phyloP scores from a whole-genome alignment of 2,888 invertebrate species.

The Drosophila atripex region DNA sequence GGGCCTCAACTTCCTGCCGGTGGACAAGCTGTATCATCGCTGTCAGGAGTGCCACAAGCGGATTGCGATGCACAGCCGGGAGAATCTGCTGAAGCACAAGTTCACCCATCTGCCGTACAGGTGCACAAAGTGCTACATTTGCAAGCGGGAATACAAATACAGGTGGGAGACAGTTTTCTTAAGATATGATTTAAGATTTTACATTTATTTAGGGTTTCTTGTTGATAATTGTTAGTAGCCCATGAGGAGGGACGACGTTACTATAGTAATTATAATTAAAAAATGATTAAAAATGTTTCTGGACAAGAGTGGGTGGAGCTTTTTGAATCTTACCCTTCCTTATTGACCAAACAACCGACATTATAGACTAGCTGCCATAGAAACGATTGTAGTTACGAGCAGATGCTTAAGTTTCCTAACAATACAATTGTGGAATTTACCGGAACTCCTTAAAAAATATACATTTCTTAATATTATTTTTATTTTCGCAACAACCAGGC shows the following conservation, averaged over 20 bases:
- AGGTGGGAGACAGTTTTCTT: constrained; percentile 24
- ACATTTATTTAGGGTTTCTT: too few species aligned
- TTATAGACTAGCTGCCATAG: not conserved
- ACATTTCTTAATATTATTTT: not conserved
- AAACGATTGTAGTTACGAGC: not conserved
- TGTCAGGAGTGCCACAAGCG: constrained; percentile 80
- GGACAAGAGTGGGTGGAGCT: too few species aligned
- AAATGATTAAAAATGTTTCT: too few species aligned
- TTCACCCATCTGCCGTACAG: constrained; percentile 80
- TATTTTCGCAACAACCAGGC: constrained; percentile 42
- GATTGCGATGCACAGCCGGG: constrained; percentile 81
- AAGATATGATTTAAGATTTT: too few species aligned
- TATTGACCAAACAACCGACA: not conserved
- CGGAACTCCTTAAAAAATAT: too few species aligned
- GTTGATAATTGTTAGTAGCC: too few species aligned
- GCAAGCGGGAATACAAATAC: constrained; percentile 80
- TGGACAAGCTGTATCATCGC: constrained; percentile 80
- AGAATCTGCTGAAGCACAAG: constrained; percentile 80
- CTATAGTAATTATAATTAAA: too few species aligned
- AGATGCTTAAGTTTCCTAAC: not conserved
- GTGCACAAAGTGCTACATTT: constrained; percentile 78
- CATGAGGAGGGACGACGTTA: too few species aligned
- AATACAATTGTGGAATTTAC: too few species aligned
- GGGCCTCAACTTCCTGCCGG: constrained; percentile 76
- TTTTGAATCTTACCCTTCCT: not conserved